These are phyloP conservation scores for Epinotia demarniana DNA, from an alignment of 2,888 invertebrate genomes.

Conservation along the genomic window DNA sequence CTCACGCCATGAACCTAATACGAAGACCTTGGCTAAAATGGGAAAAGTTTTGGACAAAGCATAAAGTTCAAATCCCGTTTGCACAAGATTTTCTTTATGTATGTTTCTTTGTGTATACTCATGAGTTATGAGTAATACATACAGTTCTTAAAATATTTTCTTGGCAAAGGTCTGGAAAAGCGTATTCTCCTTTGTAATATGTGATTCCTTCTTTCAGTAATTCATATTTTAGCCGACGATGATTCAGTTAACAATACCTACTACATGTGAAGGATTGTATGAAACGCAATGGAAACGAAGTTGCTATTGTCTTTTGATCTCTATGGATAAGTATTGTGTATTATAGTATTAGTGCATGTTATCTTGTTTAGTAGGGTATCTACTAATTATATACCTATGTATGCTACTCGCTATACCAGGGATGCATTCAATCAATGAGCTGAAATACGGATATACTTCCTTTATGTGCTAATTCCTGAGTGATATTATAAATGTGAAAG, in stretches of 20 bases:
- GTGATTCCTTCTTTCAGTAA: not conserved
- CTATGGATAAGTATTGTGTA: constrained; percentile 14
- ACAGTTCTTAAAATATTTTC: not conserved
- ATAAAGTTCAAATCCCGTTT: not conserved
- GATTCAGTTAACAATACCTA: not conserved
- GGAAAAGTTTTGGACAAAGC: not conserved
- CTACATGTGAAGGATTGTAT: not conserved
- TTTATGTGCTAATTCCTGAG: not conserved
- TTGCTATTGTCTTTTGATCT: constrained; percentile 23
- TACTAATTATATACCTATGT: constrained; percentile 4
- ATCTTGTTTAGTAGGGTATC: constrained; percentile 1
- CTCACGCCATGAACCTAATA: not conserved
- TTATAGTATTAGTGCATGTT: constrained; percentile 22
- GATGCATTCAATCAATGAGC: not conserved
- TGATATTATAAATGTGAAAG: not conserved
- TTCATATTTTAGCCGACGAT: not conserved
- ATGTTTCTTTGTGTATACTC: not conserved
- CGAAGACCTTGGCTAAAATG: not conserved
- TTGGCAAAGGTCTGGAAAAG: constrained; percentile 1
- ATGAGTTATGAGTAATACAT: not conserved
- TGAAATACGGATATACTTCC: not conserved
- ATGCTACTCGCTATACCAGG: not conserved
- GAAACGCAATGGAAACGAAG: not conserved
- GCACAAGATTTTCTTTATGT: not conserved
- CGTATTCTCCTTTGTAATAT: not conserved